Base-by-base conservation (phyloP, 2,797 vertebrate species). In the Mormyrus hasselquistii region DNA sequence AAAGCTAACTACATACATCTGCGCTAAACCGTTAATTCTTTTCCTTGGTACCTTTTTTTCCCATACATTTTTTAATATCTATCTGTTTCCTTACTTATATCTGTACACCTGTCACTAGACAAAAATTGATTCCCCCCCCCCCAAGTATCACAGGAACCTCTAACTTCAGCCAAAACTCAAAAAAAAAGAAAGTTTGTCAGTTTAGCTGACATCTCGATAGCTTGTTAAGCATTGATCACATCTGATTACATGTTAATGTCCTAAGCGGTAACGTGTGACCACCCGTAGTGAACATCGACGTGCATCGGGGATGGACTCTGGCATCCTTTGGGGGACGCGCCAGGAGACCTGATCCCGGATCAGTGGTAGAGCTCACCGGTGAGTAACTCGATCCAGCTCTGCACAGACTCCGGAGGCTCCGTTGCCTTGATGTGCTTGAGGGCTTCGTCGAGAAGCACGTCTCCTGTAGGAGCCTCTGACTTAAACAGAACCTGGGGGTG, bases 371-470 rank as follows among this genome's bases (percentile, higher is more conserved):
- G 62, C 87, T 91, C 91, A 97, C 97, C 97, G 0, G 96, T 97
- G 83, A 97, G 96, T 83, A 97, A 92, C 89, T 97, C 96, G 25
- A 97, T 97, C 96, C 96, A 97, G 2, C 94, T 96, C 91, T 95
- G 94, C 0, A 96, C 96, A 0, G 95, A 95, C 92, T 97, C 97
- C 0, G 95, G 90, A 0, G 95, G 62, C 16, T 97, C 94, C 0
- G 95, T 96, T 83, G 94, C 95, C 90, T 96, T 97, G 90, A 97
- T 96, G 90, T 97, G 96, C 25, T 95, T 93, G 0, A 97, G 94
- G 0, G 96, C 96, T 90, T 97, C 97, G 8, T 97, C 96, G 91
- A 97, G 93, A 29, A 97, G 90, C 25, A 97, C 95, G 0, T 97
- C 97, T 5, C 97, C 97, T 0, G 96, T 97, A 0, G 96, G 96